A percentile compares a stretch with the other conserved stretches of the same genome.
Conservation (phyloP, 2,888 invertebrate genomes). For the Agrypnus murinus region DNA sequence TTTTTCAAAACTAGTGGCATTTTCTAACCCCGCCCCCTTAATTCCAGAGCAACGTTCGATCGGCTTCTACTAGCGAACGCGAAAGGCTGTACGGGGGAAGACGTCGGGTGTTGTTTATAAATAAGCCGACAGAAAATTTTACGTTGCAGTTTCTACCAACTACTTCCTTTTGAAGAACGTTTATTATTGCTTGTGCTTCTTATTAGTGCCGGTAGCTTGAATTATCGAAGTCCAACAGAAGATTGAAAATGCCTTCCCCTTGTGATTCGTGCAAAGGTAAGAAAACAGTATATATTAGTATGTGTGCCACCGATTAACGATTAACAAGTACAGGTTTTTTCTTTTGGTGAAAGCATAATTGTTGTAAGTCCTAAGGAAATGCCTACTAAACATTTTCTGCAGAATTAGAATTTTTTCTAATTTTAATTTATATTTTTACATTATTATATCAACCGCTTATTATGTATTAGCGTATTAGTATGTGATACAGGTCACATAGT, state of each 20-base stretch:
- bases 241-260: slow-evolving; percentile 75
- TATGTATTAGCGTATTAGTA: too few relatives aligned
- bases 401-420: too few relatives aligned
- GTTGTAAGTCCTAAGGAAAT: too few relatives aligned
- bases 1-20: too few relatives aligned
- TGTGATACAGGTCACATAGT: too few relatives aligned
- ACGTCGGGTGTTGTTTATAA: slow-evolving; percentile 58
- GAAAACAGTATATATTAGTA: too few relatives aligned
- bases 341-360: too few relatives aligned
- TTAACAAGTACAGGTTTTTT: too few relatives aligned
- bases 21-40: slow-evolving; percentile 70
- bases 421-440: too few relatives aligned
- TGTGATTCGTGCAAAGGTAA: slow-evolving; percentile 76
- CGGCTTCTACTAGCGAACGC: slow-evolving; percentile 59
- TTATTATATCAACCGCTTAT: too few relatives aligned
- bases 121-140: slow-evolving; percentile 47
- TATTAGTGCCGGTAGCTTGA: slow-evolving; percentile 20
- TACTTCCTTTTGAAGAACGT: not conserved
- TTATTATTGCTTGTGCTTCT: slow-evolving; percentile 12
- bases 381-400: too few relatives aligned
- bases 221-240: not conserved
- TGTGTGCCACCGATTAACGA: too few relatives aligned
- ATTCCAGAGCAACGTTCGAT: slow-evolving; percentile 71
- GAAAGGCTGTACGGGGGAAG: slow-evolving; percentile 58
- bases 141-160: slow-evolving; percentile 31